These are phyloP conservation scores for Cottoperca gobio DNA, from an alignment of 2,797 vertebrate genomes.

Conservation along the genomic window DNA sequence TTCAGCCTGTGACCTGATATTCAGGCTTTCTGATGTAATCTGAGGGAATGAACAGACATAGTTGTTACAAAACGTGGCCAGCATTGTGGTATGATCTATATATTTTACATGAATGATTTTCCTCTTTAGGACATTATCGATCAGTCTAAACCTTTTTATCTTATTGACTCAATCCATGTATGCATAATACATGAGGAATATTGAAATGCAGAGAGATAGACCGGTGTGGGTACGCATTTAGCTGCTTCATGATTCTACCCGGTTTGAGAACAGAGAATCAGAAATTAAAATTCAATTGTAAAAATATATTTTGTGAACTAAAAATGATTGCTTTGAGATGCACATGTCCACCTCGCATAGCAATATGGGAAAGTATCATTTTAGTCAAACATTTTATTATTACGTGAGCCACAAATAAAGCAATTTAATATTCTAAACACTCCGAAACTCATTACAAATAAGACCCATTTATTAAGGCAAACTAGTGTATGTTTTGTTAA, in stretches of 20 bases:
- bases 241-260: background rate
- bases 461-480: background rate
- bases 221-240: background rate
- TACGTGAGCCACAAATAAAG: background rate
- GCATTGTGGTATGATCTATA: constrained; percentile 8
- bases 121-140: constrained; percentile 27
- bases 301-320: constrained; percentile 37
- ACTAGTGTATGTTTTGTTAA: background rate
- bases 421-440: constrained; percentile 16
- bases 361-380: background rate
- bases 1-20: background rate
- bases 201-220: constrained; percentile 9
- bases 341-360: background rate
- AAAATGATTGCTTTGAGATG: constrained; percentile 6
- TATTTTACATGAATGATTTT: constrained; percentile 20
- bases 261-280: constrained; percentile 6
- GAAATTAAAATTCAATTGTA: constrained; percentile 8
- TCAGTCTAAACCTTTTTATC: constrained; percentile 36
- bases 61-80: constrained; percentile 9
- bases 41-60: constrained; percentile 2
- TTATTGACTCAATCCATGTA: constrained; percentile 39
- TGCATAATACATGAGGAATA: constrained; percentile 48
- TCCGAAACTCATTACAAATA: background rate
- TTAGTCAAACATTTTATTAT: background rate
- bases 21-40: background rate